Conservation (phyloP, 2,113 vertebrate species). For the Indicator maculatus region DNA sequence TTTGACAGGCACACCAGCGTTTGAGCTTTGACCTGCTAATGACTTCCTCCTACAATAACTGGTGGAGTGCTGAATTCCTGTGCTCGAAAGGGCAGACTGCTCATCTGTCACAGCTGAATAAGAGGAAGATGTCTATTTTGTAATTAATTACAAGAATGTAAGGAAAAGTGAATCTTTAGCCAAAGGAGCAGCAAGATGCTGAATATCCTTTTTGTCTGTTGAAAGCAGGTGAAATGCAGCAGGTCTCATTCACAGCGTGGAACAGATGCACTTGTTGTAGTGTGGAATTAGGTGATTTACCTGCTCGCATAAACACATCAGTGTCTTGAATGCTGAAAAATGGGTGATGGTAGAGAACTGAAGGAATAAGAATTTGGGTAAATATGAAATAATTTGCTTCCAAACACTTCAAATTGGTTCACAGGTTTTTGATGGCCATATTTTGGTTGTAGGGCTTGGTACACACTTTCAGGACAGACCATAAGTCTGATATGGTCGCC, state of each 20-base stretch:
- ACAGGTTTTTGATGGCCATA: background rate
- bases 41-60: conserved; percentile 9
- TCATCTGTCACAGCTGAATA: background rate
- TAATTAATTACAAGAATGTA: background rate
- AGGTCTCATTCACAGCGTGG: background rate
- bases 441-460: background rate
- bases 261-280: background rate
- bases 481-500: background rate
- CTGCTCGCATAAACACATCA: background rate
- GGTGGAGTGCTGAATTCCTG: background rate
- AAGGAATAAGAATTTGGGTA: background rate
- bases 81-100: background rate
- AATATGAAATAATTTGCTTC: background rate
- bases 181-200: background rate
- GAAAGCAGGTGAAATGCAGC: background rate
- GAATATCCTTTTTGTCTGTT: background rate
- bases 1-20: background rate
- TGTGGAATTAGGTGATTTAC: background rate
- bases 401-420: background rate
- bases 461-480: background rate
- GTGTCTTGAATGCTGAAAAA: background rate
- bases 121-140: background rate
- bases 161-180: background rate
- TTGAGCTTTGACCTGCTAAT: conserved; percentile 39
- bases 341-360: background rate